Evolutionary conservation across 53 echinoderm and acorn worm genomes (phyloP).

Genomic region (Temnopleurus reevesii): DNA sequence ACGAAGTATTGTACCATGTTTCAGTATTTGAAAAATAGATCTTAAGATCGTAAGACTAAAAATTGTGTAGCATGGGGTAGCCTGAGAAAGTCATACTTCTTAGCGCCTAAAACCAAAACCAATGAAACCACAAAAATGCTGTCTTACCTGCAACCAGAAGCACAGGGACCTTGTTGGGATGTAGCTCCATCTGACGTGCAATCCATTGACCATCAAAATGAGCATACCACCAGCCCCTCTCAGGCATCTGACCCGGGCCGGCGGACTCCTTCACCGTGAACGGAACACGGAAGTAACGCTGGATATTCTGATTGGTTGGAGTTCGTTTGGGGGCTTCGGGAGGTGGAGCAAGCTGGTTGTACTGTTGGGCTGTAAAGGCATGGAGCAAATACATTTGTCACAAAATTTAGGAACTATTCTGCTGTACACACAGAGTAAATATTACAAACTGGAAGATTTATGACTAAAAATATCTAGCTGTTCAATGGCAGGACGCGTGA

Average conservation of each 20-base stretch:
- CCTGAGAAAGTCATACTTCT: too few relatives aligned
- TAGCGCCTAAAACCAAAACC: too few relatives aligned
- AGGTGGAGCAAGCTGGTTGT: slow-evolving; percentile 65
- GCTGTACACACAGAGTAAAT: too few relatives aligned
- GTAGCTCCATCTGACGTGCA: slow-evolving; percentile 96
- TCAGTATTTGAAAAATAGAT: too few relatives aligned
- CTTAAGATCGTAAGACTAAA: too few relatives aligned
- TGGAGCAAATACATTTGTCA: not conserved
- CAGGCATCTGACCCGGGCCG: slow-evolving; percentile 44
- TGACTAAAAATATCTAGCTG: too few relatives aligned
- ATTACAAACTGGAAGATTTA: too few relatives aligned
- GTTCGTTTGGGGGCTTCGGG: slow-evolving; percentile 21
- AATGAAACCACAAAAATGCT: too few relatives aligned
- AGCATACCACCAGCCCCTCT: slow-evolving; percentile 96
- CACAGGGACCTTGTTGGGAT: slow-evolving; percentile 79
- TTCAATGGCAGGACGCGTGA: too few relatives aligned
- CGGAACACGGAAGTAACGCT: slow-evolving; percentile 94
- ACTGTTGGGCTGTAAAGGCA: slow-evolving; percentile 58
- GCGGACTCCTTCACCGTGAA: slow-evolving; percentile 65
- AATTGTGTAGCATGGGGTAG: too few relatives aligned
- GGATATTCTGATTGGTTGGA: slow-evolving; percentile 63
- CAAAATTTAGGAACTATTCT: too few relatives aligned
- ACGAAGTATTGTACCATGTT: too few relatives aligned
- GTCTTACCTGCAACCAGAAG: slow-evolving; percentile 88
- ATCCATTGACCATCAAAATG: slow-evolving; percentile 98